These are phyloP conservation scores for Datnioides undecimradiatus DNA, from an alignment of 2,113 vertebrate species.

Conservation along the genomic window DNA sequence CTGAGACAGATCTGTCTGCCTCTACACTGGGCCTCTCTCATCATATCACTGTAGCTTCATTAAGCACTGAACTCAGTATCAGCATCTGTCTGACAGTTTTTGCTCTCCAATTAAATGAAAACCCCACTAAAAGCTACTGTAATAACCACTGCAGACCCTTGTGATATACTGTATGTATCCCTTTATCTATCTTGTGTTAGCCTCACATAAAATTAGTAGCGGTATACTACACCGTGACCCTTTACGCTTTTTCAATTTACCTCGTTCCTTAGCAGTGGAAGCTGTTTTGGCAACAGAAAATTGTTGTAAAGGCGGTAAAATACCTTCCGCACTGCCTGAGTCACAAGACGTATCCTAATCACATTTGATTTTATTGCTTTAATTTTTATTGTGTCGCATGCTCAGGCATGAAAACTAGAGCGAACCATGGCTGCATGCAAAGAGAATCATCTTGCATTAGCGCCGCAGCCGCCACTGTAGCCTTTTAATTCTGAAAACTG, in stretches of 20 bases:
- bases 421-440: not conserved
- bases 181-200: constrained; percentile 7
- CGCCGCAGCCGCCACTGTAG: not conserved
- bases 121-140: constrained; percentile 10
- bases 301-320: not conserved
- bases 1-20: constrained; percentile 72
- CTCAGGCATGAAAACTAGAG: not conserved
- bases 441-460: constrained; percentile 1
- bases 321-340: not conserved
- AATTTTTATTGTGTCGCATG: not conserved
- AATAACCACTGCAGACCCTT: not conserved
- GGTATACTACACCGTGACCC: not conserved
- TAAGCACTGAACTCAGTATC: constrained; percentile 47
- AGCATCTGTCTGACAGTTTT: constrained; percentile 62
- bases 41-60: constrained; percentile 69
- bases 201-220: not conserved
- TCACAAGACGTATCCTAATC: not conserved
- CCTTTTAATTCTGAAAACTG: constrained; percentile 13
- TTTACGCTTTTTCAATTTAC: not conserved
- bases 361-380: not conserved
- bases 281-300: not conserved
- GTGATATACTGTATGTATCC: not conserved
- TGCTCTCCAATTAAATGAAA: constrained; percentile 48
- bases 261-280: not conserved
- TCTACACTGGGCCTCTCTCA: constrained; percentile 61